Percentiles rank a stretch among this genome's conserved stretches.
phyloP scores from a whole-genome alignment of 2,888 invertebrate genomes.

The Antitype chi region DNA sequence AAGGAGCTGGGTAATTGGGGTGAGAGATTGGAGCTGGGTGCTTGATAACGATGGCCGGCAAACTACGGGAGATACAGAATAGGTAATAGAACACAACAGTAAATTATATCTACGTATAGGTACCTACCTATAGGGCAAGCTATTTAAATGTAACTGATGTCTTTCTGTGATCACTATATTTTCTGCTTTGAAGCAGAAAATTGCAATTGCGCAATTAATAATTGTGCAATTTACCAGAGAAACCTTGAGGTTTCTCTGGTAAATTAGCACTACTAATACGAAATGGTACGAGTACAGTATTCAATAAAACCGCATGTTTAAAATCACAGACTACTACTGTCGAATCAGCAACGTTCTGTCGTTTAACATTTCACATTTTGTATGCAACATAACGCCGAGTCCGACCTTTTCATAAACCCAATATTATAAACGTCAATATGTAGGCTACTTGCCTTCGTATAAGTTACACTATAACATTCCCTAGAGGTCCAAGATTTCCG shows the following conservation, averaged over 20 bases:
- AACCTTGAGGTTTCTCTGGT: not conserved
- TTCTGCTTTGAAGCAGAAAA: too few species aligned
- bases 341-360: not conserved
- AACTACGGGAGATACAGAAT: conserved; percentile 43
- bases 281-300: not conserved
- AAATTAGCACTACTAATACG: conserved; percentile 12
- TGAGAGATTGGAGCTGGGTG: conserved; percentile 63
- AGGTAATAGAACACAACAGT: conserved; percentile 39
- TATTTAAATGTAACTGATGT: conserved; percentile 16
- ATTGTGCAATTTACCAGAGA: too few species aligned
- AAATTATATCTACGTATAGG: conserved; percentile 31
- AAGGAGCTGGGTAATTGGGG: conserved; percentile 67
- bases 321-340: conserved; percentile 17
- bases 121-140: not conserved
- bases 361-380: conserved; percentile 30
- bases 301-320: conserved; percentile 1
- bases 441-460: conserved; percentile 42
- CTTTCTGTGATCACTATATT: not conserved
- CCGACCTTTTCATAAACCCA: conserved; percentile 43
- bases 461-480: conserved; percentile 49
- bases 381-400: conserved; percentile 36
- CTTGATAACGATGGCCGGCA: conserved; percentile 58
- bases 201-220: too few species aligned
- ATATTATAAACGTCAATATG: conserved; percentile 53
- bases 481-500: conserved; percentile 48